A percentile compares a stretch with the other conserved stretches of the same genome.
Conservation (phyloP, 2,797 vertebrate genomes). For the Bryconaethiops microstoma region DNA sequence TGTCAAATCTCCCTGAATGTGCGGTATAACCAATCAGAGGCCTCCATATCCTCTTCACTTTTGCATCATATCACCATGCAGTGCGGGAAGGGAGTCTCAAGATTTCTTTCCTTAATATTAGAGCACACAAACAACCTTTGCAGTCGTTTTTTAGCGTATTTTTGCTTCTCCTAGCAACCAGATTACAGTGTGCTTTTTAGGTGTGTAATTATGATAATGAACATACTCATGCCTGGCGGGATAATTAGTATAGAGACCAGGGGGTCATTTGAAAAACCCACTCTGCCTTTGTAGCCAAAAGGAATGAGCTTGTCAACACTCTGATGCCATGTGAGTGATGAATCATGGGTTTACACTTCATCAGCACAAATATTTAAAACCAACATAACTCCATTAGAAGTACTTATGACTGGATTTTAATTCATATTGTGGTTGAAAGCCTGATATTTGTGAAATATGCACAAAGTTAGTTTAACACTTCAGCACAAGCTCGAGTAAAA, state of each 20-base stretch:
- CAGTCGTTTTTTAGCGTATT: constrained; percentile 18
- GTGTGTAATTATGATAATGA: constrained; percentile 50
- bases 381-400: constrained; percentile 11
- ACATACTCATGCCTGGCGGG: constrained; percentile 35
- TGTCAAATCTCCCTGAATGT: not conserved
- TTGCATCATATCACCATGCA: not conserved
- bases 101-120: constrained; percentile 35
- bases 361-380: constrained; percentile 37
- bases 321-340: constrained; percentile 16
- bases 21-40: not conserved
- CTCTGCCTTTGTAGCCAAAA: constrained; percentile 33
- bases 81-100: not conserved
- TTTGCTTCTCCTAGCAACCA: constrained; percentile 46
- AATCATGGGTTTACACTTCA: constrained; percentile 28
- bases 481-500: not conserved
- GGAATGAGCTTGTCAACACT: constrained; percentile 43
- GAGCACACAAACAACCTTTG: constrained; percentile 22
- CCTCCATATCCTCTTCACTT: not conserved
- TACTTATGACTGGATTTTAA: not conserved
- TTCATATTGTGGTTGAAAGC: not conserved
- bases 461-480: not conserved
- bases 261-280: constrained; percentile 24
- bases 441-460: constrained; percentile 3
- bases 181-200: constrained; percentile 27
- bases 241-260: constrained; percentile 40